phyloP scores from a whole-genome alignment of 1,140 invertebrate species.

The Zaprionus kolodkinae region DNA sequence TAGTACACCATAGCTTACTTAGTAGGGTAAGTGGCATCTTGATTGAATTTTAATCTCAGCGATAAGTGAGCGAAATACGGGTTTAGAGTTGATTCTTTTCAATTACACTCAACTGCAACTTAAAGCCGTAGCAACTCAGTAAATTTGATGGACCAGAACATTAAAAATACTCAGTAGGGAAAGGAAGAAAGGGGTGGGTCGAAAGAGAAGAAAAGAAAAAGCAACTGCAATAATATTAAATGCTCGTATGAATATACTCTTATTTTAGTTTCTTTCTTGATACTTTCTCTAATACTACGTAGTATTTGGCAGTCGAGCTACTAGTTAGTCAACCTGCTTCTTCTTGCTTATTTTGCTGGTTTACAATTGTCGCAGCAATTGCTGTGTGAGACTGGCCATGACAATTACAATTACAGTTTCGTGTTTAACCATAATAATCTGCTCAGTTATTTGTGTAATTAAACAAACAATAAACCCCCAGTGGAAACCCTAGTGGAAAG shows the following conservation, averaged over 20 bases:
- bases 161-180: neutral
- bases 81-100: constrained; percentile 9
- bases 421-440: constrained; percentile 82
- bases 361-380: constrained; percentile 72
- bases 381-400: constrained; percentile 57
- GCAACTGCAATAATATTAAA: too few species aligned
- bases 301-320: constrained; percentile 1
- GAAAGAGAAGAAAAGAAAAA: too few species aligned
- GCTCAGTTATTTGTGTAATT: constrained; percentile 79
- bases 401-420: constrained; percentile 73
- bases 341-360: constrained; percentile 7
- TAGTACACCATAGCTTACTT: neutral
- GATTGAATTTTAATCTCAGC: constrained; percentile 24
- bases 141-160: neutral
- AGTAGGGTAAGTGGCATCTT: neutral
- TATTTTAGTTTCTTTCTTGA: neutral
- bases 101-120: neutral
- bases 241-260: too few species aligned
- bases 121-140: neutral
- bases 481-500: constrained; percentile 28
- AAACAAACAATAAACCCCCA: constrained; percentile 72
- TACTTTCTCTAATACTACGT: neutral
- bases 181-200: too few species aligned
- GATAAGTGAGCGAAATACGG: neutral
- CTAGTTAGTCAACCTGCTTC: neutral